Evolutionary conservation across 2,797 vertebrate genomes (phyloP).

Genomic region (Clarias platycephalus): DNA sequence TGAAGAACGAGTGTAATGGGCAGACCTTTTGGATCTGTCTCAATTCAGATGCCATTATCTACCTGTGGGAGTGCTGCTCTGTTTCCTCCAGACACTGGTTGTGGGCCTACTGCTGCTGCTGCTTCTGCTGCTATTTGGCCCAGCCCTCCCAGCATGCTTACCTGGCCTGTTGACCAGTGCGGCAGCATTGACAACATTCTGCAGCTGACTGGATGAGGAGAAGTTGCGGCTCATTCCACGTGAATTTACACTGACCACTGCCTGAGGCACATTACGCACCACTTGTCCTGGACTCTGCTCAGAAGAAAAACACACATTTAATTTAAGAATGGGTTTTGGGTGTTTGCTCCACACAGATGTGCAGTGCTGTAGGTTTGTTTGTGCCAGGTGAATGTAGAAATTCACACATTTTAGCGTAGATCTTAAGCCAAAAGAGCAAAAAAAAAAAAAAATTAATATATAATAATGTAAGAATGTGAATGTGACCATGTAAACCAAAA

Average conservation of each 20-base stretch:
- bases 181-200: slow-evolving; percentile 80
- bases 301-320: not conserved
- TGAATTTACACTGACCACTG: slow-evolving; percentile 66
- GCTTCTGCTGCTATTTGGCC: slow-evolving; percentile 79
- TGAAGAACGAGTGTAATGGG: not conserved
- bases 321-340: not conserved
- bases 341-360: not conserved
- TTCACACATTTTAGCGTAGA: not conserved
- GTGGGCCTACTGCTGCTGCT: slow-evolving; percentile 72
- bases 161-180: slow-evolving; percentile 82
- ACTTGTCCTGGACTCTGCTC: slow-evolving; percentile 81
- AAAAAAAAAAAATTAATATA: not conserved
- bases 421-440: not conserved
- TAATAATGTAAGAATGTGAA: not conserved
- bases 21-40: not conserved
- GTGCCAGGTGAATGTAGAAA: not conserved
- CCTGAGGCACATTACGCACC: slow-evolving; percentile 77
- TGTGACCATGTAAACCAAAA: not conserved
- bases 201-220: slow-evolving; percentile 86
- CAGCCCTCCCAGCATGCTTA: slow-evolving; percentile 83
- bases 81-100: slow-evolving; percentile 89
- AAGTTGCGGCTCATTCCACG: slow-evolving; percentile 84
- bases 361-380: not conserved
- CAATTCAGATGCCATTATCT: slow-evolving; percentile 53
- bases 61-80: slow-evolving; percentile 84